phyloP scores from a whole-genome alignment of 2,113 vertebrate genomes.

The Hirundichthys speculiger region DNA sequence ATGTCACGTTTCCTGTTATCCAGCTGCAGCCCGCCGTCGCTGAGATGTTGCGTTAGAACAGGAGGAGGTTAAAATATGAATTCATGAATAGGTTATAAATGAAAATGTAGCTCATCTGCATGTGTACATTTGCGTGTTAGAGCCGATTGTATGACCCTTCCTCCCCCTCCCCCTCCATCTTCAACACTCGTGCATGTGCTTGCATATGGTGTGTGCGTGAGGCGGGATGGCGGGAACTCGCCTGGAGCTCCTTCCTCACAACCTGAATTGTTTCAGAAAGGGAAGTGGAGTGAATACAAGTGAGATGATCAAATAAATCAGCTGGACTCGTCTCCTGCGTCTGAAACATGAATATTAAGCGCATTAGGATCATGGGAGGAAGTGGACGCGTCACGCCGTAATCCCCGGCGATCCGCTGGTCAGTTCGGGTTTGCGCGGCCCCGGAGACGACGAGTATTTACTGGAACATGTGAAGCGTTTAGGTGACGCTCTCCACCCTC shows the following conservation, averaged over 20 bases:
- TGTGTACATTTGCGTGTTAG: no score
- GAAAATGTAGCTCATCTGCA: no score
- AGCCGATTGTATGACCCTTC: no score
- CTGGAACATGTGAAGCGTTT: conserved; percentile 44
- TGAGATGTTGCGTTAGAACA: no score
- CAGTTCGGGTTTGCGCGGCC: conserved; percentile 60
- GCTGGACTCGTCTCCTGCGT: conserved; percentile 51
- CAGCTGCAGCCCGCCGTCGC: no score
- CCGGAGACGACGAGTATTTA: conserved; percentile 35
- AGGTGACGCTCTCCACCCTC: conserved; percentile 55
- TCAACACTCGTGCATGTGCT: no score
- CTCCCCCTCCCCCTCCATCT: no score
- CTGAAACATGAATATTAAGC: conserved; percentile 71
- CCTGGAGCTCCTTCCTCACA: conserved; percentile 71
- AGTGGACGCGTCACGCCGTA: conserved; percentile 45
- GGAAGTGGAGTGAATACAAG: conserved; percentile 74
- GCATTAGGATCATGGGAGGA: conserved; percentile 63
- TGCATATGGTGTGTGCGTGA: conserved; percentile 27
- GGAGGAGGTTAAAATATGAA: no score
- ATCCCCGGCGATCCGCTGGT: conserved; percentile 65
- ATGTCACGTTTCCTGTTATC: no score
- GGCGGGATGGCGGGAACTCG: conserved; percentile 24
- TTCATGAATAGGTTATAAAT: no score
- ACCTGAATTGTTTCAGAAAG: conserved; percentile 79
- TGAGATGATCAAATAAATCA: conserved; percentile 82